Conservation (phyloP, 1,140 invertebrate species). For the Bombus vancouverensis region DNA sequence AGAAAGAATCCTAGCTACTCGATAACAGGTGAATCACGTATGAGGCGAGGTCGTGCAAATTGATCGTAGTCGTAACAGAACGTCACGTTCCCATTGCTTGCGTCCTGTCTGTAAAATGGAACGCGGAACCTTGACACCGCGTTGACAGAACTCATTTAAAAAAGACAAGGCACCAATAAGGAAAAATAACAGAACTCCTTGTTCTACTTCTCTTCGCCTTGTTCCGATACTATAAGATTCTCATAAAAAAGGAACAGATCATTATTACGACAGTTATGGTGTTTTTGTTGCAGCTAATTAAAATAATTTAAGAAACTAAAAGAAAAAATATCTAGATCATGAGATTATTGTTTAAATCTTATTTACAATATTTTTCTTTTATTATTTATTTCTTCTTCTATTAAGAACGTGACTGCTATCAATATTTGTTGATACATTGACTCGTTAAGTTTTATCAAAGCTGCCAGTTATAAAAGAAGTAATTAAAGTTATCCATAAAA, state of each 20-base stretch:
- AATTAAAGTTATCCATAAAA: too few relatives aligned
- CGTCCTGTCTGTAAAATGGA: constrained; percentile 27
- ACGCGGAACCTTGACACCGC: constrained; percentile 43
- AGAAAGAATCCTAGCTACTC: background rate
- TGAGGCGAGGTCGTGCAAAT: constrained; percentile 37
- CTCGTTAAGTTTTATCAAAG: too few relatives aligned
- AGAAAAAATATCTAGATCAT: background rate
- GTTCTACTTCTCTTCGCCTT: constrained; percentile 8
- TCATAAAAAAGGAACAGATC: background rate
- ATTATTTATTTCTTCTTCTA: too few relatives aligned
- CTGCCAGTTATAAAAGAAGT: too few relatives aligned
- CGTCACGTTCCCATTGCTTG: constrained; percentile 31
- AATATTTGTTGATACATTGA: too few relatives aligned
- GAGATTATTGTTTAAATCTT: background rate
- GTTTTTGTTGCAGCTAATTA: background rate
- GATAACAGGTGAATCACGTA: constrained; percentile 40
- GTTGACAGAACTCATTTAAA: constrained; percentile 40
- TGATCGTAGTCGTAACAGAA: constrained; percentile 30
- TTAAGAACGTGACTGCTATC: background rate
- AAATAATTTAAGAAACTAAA: background rate
- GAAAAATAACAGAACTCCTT: background rate
- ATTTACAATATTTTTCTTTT: background rate
- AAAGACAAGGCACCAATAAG: background rate
- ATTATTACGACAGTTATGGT: background rate
- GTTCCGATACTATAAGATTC: background rate